These are phyloP conservation scores for Tethya wilhelma DNA, from an alignment of 37 sponge, comb jelly and placozoan genomes.

Conservation along the genomic window DNA sequence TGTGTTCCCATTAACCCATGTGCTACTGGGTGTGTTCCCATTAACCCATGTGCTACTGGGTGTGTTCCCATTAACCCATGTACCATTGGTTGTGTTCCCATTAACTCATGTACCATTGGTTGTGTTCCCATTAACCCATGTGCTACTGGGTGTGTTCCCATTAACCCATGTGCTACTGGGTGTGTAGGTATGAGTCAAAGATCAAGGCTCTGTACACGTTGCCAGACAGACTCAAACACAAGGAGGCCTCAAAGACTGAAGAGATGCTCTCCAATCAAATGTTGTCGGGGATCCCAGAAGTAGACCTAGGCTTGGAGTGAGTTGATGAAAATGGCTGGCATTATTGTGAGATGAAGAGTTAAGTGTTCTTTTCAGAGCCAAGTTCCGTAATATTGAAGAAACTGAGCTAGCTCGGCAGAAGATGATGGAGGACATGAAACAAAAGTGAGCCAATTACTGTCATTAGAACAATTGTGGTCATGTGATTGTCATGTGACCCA, in stretches of 20 bases:
- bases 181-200: slow-evolving; percentile 69
- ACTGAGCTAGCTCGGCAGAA: slow-evolving; percentile 78
- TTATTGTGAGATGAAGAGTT: background rate
- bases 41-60: no score
- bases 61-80: no score
- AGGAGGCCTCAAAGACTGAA: slow-evolving; percentile 50
- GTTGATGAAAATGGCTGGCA: slow-evolving; percentile 19
- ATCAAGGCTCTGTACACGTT: slow-evolving; percentile 70
- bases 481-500: slow-evolving; percentile 12
- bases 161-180: no score
- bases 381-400: slow-evolving; percentile 87
- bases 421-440: slow-evolving; percentile 40
- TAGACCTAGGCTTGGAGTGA: slow-evolving; percentile 89
- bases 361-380: slow-evolving; percentile 48
- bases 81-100: no score
- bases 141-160: no score
- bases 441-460: no score
- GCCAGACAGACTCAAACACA: slow-evolving; percentile 63
- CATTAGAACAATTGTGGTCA: background rate
- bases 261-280: slow-evolving; percentile 96
- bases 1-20: no score
- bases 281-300: slow-evolving; percentile 93
- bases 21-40: no score
- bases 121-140: no score
- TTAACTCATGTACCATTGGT: no score